Base-by-base conservation (phyloP, 30 jellyfish, hydroid and myxozoan genomes). In the Sanderia malayensis region DNA sequence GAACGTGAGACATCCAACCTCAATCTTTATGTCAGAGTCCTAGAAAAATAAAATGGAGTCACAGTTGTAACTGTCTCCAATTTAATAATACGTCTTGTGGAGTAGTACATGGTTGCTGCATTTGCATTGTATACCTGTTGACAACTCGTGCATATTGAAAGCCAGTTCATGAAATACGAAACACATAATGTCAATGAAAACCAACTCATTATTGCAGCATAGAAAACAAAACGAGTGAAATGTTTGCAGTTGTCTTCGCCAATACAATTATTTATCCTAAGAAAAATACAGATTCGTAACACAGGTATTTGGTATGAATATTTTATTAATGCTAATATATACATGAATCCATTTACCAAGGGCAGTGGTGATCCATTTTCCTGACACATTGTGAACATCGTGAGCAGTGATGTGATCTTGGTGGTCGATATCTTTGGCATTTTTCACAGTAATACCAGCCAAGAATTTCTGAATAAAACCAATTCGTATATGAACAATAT, bases 291-390 rank as follows among this genome's bases (percentile, higher is more conserved):
- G n/a, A 71, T n/a, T n/a, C n/a, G n/a, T n/a, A n/a, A n/a, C n/a
- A n/a, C n/a, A n/a, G n/a, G n/a, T n/a, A n/a, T n/a, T n/a, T n/a
- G n/a, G n/a, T n/a, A n/a, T n/a, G n/a, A n/a, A n/a, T n/a, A n/a
- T n/a, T n/a, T n/a, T n/a, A n/a, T n/a, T n/a, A n/a, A n/a, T n/a
- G n/a, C n/a, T n/a, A n/a, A n/a, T n/a, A n/a, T n/a, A n/a, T n/a
- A n/a, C n/a, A n/a, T n/a, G n/a, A n/a, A n/a, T n/a, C n/a, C n/a
- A n/a, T n/a, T n/a, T n/a, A 83, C 95, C 95, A 83, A 1, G 81
- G 85, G 21, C 95, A 83, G 27, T 83, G 95, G 61, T 83, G 95
- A 57, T 83, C 95, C 95, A 83, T 73, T 57, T 83, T 83, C 52
- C 95, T 46, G 26, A 74, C 71, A 34, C 95, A 83, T n/a, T 58